Base-by-base conservation (phyloP, 2,888 invertebrate genomes). In the Tachina fera region DNA sequence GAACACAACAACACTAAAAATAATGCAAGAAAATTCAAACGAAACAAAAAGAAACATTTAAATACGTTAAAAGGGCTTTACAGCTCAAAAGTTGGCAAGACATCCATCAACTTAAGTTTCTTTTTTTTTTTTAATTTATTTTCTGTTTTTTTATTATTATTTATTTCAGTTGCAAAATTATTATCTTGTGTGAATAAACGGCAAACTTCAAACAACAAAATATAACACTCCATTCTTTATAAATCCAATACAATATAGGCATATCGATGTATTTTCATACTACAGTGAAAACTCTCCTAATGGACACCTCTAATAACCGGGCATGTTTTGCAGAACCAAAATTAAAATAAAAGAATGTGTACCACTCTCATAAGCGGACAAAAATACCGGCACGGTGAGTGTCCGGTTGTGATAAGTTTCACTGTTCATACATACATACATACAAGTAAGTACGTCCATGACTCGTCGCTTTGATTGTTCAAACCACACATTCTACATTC, bases 121-220 rank as follows among this genome's bases (percentile, higher is more conserved):
- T 70, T 61, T 49, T 75, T 74, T 70, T 61, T 49, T 75, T 74
- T 49, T 45, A 5, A 31, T 70, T 74, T 74, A 16, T 45, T 43
- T 80, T 71, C 16, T 43, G 56, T 77, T 16, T 53, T 49, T 49
- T 11, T 58, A 43, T 61, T 58, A 43, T 61, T 75, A 53, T 39
- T 70, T 58, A 67, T 16, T 65, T 65, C 53, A 72, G 72, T 86
- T 86, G 83, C 86, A 67, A 86, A 86, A 86, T 80, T 76, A 72
- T 81, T 77, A 75, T 67, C 49, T 75, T 71, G 86, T 86, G 79
- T 86, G 79, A 83, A 86, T 70, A 83, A 76, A 81, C 82, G 82
- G 83, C 79, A 83, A 86, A 83, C 86, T 79, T 83, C 86, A 86
- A 86, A 83, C 86, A 58, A 72, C 19, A 47, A 71, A 79, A 75